Percentiles rank a stretch among this genome's conserved stretches.
These are phyloP conservation scores for Neoitamus cyanurus DNA, from an alignment of 2,888 invertebrate genomes.

Conservation along the genomic window DNA sequence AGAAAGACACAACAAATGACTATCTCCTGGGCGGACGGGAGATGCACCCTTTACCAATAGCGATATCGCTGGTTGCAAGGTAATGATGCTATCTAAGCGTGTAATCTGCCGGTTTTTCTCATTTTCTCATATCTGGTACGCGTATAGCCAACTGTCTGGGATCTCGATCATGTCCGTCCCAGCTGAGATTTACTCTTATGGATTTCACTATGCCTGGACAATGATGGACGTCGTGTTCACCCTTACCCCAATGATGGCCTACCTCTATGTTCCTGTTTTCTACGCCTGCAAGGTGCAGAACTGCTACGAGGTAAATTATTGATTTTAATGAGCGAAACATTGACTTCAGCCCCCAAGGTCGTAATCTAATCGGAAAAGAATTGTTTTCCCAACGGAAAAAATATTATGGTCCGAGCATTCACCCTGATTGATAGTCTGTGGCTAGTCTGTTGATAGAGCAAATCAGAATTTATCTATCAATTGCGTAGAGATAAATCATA, in stretches of 20 bases:
- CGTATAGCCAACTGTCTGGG: slow-evolving; percentile 65
- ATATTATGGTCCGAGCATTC: background rate
- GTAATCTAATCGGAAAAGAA: background rate
- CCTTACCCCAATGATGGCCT: slow-evolving; percentile 54
- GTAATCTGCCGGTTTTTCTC: background rate
- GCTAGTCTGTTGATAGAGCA: background rate
- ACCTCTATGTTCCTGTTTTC: slow-evolving; percentile 64
- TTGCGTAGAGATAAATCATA: background rate
- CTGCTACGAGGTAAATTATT: slow-evolving; percentile 52
- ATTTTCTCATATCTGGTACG: no score
- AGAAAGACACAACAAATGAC: background rate
- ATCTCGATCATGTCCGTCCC: slow-evolving; percentile 67
- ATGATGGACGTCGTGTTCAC: slow-evolving; percentile 60
- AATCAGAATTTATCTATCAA: background rate
- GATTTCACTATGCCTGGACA: slow-evolving; percentile 62
- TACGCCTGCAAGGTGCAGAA: slow-evolving; percentile 63
- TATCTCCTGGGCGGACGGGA: background rate
- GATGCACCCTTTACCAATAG: background rate
- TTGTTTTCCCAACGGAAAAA: background rate
- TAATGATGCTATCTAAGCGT: background rate
- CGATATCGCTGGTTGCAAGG: background rate
- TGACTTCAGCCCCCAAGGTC: background rate
- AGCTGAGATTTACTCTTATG: slow-evolving; percentile 66
- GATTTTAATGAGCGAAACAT: background rate
- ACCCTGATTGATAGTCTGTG: background rate